Percentiles rank a stretch among this genome's conserved stretches.
Conservation (phyloP, 2,113 vertebrate species). For the Apteryx mantelli region DNA sequence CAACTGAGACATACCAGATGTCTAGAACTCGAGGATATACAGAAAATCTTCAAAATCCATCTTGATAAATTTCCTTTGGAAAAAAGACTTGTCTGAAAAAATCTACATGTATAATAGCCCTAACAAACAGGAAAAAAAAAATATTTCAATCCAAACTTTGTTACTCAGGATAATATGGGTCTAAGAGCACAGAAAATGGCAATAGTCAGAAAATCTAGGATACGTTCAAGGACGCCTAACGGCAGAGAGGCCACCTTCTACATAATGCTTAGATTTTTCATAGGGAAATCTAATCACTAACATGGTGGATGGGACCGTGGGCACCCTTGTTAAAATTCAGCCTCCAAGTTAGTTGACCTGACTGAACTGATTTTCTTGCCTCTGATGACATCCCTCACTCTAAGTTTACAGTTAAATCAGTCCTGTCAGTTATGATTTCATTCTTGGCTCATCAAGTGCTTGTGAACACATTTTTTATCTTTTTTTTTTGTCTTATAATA, state of each 20-base stretch:
- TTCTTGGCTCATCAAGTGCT: not conserved
- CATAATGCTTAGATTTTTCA: not conserved
- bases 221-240: not conserved
- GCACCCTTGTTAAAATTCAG: not conserved
- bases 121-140: not conserved
- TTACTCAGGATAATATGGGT: not conserved
- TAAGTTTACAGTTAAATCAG: not conserved
- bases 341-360: not conserved
- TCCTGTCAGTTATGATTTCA: not conserved
- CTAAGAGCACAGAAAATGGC: not conserved
- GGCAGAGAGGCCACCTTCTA: not conserved
- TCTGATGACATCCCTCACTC: not conserved
- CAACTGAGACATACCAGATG: not conserved
- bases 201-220: not conserved
- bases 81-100: not conserved
- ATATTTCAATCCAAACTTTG: not conserved
- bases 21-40: not conserved
- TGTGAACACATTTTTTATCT: not conserved
- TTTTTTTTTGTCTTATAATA: not conserved
- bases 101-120: not conserved
- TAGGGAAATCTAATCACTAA: not conserved
- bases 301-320: not conserved
- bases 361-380: not conserved
- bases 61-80: not conserved
- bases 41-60: not conserved